These are phyloP conservation scores for Neomonachus schauinslandi DNA, from an alignment of 2,113 vertebrate species.

Conservation along the genomic window DNA sequence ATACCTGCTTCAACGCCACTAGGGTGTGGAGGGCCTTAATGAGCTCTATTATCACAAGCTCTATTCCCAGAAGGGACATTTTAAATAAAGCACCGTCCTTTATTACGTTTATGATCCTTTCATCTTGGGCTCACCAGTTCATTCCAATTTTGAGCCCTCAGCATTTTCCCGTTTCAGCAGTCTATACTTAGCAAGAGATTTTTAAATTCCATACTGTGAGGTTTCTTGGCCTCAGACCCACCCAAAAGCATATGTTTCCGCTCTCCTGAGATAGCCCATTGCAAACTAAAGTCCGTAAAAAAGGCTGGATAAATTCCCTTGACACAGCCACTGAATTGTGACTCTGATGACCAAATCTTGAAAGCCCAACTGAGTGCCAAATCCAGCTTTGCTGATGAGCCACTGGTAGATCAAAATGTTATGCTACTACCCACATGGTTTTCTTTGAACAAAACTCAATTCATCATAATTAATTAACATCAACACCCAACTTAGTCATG, in stretches of 20 bases:
- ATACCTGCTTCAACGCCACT: neutral
- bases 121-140: neutral
- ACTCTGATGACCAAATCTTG: neutral
- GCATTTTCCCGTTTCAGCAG: neutral
- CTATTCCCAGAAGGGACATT: neutral
- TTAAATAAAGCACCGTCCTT: neutral
- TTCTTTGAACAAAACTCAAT: neutral
- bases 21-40: neutral
- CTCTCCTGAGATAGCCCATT: neutral
- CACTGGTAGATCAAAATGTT: neutral
- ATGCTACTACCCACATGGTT: neutral
- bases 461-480: neutral
- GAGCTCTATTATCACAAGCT: neutral
- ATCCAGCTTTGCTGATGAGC: neutral
- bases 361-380: neutral
- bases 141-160: neutral
- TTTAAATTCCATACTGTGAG: neutral
- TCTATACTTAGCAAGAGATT: neutral
- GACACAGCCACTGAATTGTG: neutral
- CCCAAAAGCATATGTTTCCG: neutral
- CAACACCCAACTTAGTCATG: neutral
- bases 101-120: neutral
- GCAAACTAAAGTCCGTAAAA: neutral
- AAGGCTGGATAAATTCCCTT: neutral
- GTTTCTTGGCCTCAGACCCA: neutral